These are phyloP conservation scores for Anastrepha ludens DNA, from an alignment of 1,140 invertebrate genomes.

Conservation along the genomic window DNA sequence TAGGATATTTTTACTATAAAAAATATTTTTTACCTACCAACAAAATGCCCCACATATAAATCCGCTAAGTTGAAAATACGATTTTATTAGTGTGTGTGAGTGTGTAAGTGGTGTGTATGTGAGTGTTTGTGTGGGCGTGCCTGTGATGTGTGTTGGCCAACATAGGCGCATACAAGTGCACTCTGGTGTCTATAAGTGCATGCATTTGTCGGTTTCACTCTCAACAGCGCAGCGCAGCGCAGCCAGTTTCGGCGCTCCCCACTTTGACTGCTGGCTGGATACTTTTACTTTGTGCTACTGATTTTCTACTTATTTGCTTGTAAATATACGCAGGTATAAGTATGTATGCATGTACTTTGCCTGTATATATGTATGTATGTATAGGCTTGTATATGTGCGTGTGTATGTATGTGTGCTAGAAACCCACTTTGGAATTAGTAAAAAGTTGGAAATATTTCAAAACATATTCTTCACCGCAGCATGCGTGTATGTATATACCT, in stretches of 20 bases:
- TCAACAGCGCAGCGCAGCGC: not conserved
- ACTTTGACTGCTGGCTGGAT: not conserved
- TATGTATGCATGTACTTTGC: too few relatives aligned
- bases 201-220: slow-evolving; percentile 44
- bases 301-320: slow-evolving; percentile 1
- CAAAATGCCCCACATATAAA: slow-evolving; percentile 27
- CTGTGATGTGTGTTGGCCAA: not conserved
- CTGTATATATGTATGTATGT: too few relatives aligned
- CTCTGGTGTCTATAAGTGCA: not conserved
- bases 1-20: too few relatives aligned
- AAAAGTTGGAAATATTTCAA: slow-evolving; percentile 14
- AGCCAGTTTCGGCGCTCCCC: not conserved
- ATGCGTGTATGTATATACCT: not conserved
- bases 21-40: not conserved
- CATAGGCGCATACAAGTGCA: slow-evolving; percentile 1
- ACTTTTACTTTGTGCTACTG: slow-evolving; percentile 35
- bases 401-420: not conserved
- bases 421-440: slow-evolving; percentile 22
- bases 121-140: not conserved
- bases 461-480: not conserved
- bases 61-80: not conserved
- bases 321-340: not conserved
- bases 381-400: not conserved
- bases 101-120: not conserved
- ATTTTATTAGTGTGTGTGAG: not conserved